These are phyloP conservation scores for Anguilla marmorata DNA, from an alignment of 2,797 vertebrate species.

Conservation along the genomic window DNA sequence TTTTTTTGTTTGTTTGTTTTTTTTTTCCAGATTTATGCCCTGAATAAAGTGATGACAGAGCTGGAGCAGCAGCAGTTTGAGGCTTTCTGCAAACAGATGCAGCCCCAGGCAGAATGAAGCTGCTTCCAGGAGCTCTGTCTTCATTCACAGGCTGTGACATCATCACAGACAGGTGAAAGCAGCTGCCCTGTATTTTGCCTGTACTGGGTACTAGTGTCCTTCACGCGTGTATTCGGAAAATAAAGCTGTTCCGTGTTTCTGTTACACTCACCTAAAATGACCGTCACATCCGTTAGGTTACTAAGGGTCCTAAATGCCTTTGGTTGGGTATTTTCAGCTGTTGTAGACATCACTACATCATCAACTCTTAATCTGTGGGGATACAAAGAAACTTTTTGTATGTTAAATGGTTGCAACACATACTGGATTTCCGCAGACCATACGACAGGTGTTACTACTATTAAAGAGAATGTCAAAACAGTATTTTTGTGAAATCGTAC, in stretches of 20 bases:
- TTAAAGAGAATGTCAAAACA: background rate
- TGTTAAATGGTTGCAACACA: background rate
- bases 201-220: background rate
- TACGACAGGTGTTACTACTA: background rate
- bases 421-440: background rate
- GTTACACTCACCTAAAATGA: background rate
- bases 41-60: constrained; percentile 96
- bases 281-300: background rate
- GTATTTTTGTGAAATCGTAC: background rate
- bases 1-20: background rate
- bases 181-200: background rate
- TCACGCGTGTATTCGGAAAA: background rate
- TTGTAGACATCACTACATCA: background rate
- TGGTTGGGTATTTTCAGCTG: background rate
- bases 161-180: background rate
- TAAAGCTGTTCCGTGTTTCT: background rate
- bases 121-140: background rate
- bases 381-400: background rate
- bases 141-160: background rate
- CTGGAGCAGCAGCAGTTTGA: constrained; percentile 97
- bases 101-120: constrained; percentile 79
- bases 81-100: constrained; percentile 95
- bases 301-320: background rate
- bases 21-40: constrained; percentile 84
- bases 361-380: background rate